Evolutionary conservation across 2,888 invertebrate species (phyloP), one percentile per base, ranked within the genome.

Genomic region (Cosmorhoe ocellata): DNA sequence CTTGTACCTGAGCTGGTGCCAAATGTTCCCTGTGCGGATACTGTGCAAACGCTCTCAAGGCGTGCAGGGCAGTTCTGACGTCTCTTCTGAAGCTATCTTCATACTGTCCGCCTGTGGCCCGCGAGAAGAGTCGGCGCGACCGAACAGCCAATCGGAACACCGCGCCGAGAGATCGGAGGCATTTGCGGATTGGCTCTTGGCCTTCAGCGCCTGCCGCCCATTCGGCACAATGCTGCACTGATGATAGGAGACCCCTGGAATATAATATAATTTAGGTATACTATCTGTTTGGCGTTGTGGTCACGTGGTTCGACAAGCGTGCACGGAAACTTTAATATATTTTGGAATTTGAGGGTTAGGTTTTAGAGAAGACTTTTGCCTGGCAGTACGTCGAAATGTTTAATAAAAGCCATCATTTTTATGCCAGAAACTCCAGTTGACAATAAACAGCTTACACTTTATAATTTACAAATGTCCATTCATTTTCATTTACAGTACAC

Each of bases 141-240:
- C 98, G 96, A 28, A 98, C 97, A 1, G 98, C 95, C 66, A 98
- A 93, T 59, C 98, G 96, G 82, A 98, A 97, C 63, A 98, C 96
- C 56, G 97, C 97, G 73, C 98, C 98, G 34, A 98, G 88, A 0
- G 97, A 97, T 47, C 95, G 94, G 53, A 97, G 96, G 71, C 97
- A 97, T 72, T 96, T 97, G 75, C 96, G 94, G 53, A 98, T 96
- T 0, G 97, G 95, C 69, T 97, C 97, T 56, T 97, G 97, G 33
- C 96, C 95, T 61, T 97, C 97, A 0, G 96, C 95, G 9, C 95
- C 95, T 5, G 94, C 93, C 22, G 96, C 95, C 91, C 95, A 95
- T 60, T 97, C 96, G 0, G 97, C 96, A 84, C 96, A 95, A 74
- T 97, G 97, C 67, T 96, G 95, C 0, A 98, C 96, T 58, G 97